Conservation (phyloP, 2,797 vertebrate genomes). For the Anguilla anguilla region DNA sequence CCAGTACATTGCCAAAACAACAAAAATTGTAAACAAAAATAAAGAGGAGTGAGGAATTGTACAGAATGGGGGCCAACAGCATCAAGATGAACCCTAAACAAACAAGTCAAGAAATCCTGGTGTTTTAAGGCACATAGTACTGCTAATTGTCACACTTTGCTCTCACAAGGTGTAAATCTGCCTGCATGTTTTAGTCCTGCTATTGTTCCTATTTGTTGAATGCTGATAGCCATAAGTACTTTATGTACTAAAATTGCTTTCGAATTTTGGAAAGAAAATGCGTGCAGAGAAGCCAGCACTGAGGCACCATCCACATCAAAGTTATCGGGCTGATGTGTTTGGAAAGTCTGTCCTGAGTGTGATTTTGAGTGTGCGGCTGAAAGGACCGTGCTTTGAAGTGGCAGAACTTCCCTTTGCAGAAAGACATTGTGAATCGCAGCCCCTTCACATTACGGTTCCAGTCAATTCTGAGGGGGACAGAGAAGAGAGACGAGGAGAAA, state of each 20-base stretch:
- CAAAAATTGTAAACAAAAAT: conserved; percentile 32
- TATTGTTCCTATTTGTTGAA: neutral
- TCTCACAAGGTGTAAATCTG: neutral
- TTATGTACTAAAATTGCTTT: neutral
- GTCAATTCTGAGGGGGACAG: neutral
- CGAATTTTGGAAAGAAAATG: neutral
- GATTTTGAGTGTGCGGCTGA: neutral
- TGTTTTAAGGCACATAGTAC: neutral
- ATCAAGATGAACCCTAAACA: neutral
- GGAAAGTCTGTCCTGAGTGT: neutral
- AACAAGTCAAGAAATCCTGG: neutral
- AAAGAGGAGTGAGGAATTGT: conserved; percentile 2
- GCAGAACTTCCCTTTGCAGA: neutral
- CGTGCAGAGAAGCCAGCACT: neutral
- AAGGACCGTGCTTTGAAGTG: neutral
- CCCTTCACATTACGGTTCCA: neutral
- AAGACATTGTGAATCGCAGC: neutral
- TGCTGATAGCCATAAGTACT: neutral
- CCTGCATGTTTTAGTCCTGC: neutral
- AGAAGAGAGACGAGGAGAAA: neutral
- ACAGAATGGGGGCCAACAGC: conserved; percentile 26
- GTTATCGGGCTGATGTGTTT: neutral
- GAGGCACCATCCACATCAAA: neutral
- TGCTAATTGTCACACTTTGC: neutral
- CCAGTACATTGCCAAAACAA: conserved; percentile 65